Evolutionary conservation across 2,888 invertebrate genomes (phyloP), one percentile per base, ranked within the genome.

Genomic region (Folsomia candida): DNA sequence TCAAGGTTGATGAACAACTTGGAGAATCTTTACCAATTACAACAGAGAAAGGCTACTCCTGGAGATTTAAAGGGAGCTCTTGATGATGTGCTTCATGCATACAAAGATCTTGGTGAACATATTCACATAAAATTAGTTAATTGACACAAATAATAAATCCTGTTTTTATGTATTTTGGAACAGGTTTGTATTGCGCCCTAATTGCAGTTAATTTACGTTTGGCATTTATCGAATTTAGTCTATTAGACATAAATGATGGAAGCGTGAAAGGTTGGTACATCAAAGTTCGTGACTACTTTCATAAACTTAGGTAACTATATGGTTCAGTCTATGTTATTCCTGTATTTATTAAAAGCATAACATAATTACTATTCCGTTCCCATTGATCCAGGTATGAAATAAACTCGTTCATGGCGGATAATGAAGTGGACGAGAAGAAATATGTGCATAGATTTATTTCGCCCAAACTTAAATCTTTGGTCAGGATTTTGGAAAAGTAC

Each of bases 171-270:
- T 51, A 65, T 47, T 47, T 64, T 27, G 4, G 4, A 37, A n/a
- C 26, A 75, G 76, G 76, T 26, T 68, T 72, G 2, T 76, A 69
- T 29, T 73, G 73, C 64, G 57, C 61, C 14, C 60, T 67, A 14
- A n/a, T 73, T 27, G 73, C 73, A 1, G 54, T 73, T 2, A 69
- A 68, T 47, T 51, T 73, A 11, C 69, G 72, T 29, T 26, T 72
- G 24, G 72, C 72, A 18, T 72, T 68, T 37, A 63, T 74, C 20
- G 51, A 54, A 54, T 54, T 54, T 20, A 54, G 54, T 22, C 20
- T 54, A 20, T 14, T 54, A 20, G 54, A 54, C 54, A 54, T 54
- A 14, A 54, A 54, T 22, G 6, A 6, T 14, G 54, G 20, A 22
- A 14, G 11, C 54, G 54, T 54, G 6, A 54, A 54, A 54, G n/a